Evolutionary conservation across 2,113 vertebrate species (phyloP).

Genomic region (Hippocampus comes): DNA sequence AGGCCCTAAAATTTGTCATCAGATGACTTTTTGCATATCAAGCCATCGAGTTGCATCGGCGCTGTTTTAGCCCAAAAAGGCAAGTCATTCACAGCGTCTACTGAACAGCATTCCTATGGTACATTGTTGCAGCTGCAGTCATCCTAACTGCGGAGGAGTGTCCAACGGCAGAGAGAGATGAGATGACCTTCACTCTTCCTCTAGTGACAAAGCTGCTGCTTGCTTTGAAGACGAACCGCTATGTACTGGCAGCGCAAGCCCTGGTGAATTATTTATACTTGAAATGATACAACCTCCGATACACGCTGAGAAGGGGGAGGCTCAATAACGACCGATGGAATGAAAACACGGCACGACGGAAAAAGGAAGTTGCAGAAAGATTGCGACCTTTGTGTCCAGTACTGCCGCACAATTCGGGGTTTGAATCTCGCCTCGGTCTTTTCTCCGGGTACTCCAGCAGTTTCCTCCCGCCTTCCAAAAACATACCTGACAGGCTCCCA

Average conservation of each 20-base stretch:
- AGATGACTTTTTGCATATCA: neutral
- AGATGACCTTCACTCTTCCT: constrained; percentile 61
- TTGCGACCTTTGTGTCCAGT: neutral
- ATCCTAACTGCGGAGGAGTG: constrained; percentile 38
- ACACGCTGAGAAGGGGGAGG: constrained; percentile 4
- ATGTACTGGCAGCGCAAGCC: constrained; percentile 41
- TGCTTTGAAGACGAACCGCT: constrained; percentile 52
- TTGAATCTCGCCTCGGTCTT: neutral
- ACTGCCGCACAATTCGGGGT: neutral
- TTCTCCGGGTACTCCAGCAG: too few species aligned
- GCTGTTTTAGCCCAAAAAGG: constrained; percentile 12
- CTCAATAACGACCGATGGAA: constrained; percentile 3
- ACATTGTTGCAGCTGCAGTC: constrained; percentile 46
- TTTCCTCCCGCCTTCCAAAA: neutral
- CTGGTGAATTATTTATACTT: constrained; percentile 68
- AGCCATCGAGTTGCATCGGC: constrained; percentile 6
- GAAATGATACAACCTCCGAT: constrained; percentile 60
- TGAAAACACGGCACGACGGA: constrained; percentile 3
- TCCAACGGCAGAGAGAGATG: constrained; percentile 22
- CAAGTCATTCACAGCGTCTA: constrained; percentile 3
- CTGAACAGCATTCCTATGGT: constrained; percentile 39
- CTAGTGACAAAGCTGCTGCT: constrained; percentile 55
- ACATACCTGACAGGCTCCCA: neutral
- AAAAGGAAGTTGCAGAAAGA: constrained; percentile 2
- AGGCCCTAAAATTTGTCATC: neutral